Conservation (phyloP, 2,888 invertebrate genomes). For the Empis livida region DNA sequence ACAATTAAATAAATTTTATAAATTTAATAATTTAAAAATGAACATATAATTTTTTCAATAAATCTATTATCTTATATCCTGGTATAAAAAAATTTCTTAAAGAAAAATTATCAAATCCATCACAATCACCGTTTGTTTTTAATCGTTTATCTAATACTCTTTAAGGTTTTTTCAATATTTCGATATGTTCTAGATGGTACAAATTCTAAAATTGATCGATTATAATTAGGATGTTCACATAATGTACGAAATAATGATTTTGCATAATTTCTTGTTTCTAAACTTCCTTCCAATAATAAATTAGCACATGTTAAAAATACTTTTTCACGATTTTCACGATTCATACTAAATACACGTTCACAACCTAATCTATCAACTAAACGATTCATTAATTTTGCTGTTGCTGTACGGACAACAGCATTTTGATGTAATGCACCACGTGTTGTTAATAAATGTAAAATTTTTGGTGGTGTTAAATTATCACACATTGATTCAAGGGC, state of each 20-base stretch:
- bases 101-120: too few species aligned
- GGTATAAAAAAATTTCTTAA: too few species aligned
- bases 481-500: conserved; percentile 75
- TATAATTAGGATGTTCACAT: conserved; percentile 61
- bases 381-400: conserved; percentile 62
- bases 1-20: too few species aligned
- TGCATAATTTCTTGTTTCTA: conserved; percentile 71
- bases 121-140: neutral
- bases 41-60: too few species aligned
- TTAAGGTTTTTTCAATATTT: conserved; percentile 70
- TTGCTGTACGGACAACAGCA: conserved; percentile 70
- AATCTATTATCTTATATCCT: too few species aligned
- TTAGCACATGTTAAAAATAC: conserved; percentile 70
- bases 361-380: conserved; percentile 63
- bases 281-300: conserved; percentile 71
- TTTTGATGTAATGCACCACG: conserved; percentile 74
- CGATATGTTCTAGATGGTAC: conserved; percentile 66
- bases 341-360: conserved; percentile 55
- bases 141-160: conserved; percentile 21
- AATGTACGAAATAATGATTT: conserved; percentile 63
- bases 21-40: too few species aligned
- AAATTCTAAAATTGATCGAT: conserved; percentile 61
- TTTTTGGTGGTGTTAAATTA: conserved; percentile 53
- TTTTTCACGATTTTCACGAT: conserved; percentile 65
- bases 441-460: conserved; percentile 49